These are phyloP conservation scores for Rhinophrynus dorsalis DNA, from an alignment of 2,797 vertebrate genomes.

Conservation along the genomic window DNA sequence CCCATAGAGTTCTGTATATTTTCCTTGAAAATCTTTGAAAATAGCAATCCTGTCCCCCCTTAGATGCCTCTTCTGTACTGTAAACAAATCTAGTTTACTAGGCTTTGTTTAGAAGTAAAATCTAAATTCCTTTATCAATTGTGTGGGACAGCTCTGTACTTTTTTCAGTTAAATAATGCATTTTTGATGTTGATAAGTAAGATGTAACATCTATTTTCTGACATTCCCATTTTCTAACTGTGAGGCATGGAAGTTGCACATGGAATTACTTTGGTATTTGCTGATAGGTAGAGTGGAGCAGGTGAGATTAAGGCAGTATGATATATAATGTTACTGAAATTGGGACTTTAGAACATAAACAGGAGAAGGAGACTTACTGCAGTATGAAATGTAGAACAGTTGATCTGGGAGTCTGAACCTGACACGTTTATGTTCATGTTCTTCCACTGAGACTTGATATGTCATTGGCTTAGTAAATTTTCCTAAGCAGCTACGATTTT, in stretches of 20 bases:
- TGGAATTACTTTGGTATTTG: conserved; percentile 22
- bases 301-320: conserved; percentile 28
- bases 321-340: conserved; percentile 47
- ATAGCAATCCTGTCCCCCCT: no score
- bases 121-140: no score
- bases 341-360: conserved; percentile 44
- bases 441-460: conserved; percentile 42
- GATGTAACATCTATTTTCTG: no score
- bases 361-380: conserved; percentile 42
- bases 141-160: no score
- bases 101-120: no score
- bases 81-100: no score
- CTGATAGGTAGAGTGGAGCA: conserved; percentile 13
- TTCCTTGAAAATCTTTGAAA: no score
- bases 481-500: conserved; percentile 44
- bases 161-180: no score
- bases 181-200: no score
- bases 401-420: conserved; percentile 40
- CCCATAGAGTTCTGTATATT: no score
- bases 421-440: conserved; percentile 45
- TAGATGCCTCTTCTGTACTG: no score
- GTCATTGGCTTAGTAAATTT: conserved; percentile 49
- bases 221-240: no score
- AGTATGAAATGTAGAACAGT: conserved; percentile 46
- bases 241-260: background rate